A percentile compares a stretch with the other conserved stretches of the same genome.
Conservation (phyloP, 2,888 invertebrate species). For the Pandemis heparana region DNA sequence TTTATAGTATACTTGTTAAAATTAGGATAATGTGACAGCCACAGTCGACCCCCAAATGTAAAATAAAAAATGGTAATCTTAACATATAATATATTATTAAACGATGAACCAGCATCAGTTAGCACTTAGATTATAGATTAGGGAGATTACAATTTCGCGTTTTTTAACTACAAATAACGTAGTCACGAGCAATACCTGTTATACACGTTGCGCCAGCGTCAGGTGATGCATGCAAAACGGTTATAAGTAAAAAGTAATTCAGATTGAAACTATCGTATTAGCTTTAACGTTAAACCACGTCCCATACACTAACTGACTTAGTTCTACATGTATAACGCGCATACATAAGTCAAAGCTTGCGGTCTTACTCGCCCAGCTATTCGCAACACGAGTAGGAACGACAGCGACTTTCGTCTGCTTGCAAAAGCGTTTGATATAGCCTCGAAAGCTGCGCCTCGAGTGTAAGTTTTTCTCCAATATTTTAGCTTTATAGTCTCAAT, state of each 20-base stretch:
- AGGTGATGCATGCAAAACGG: neutral
- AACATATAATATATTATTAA: constrained; percentile 32
- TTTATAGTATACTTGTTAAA: constrained; percentile 31
- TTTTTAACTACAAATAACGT: neutral
- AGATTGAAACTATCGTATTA: no score
- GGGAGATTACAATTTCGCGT: constrained; percentile 1
- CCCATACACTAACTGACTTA: no score
- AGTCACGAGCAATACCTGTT: neutral
- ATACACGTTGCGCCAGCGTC: no score
- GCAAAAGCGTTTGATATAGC: neutral
- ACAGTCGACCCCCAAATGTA: constrained; percentile 45
- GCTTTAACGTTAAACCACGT: no score
- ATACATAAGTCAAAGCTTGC: neutral
- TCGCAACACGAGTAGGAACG: neutral
- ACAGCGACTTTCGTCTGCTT: neutral
- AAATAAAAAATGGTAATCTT: constrained; percentile 38
- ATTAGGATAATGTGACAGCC: constrained; percentile 37
- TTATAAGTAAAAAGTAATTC: no score
- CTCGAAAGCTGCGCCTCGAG: neutral
- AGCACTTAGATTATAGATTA: constrained; percentile 27
- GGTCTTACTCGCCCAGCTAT: neutral
- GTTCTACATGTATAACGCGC: no score
- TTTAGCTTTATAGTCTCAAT: neutral
- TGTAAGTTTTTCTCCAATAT: neutral
- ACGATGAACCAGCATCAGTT: constrained; percentile 55